Conservation (phyloP, 2,797 vertebrate species). For the Serranus cabrilla region DNA sequence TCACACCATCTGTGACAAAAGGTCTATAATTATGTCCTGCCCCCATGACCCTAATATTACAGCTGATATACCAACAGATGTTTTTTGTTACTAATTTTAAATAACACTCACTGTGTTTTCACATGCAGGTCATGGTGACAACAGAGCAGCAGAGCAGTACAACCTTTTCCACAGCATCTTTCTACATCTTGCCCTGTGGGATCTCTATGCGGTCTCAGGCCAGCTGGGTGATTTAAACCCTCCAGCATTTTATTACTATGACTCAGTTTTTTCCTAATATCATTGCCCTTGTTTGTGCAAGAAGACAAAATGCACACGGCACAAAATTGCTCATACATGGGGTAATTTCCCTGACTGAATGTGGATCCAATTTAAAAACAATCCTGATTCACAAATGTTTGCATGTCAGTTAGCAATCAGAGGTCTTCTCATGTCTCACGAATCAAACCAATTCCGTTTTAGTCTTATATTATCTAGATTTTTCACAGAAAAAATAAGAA, state of each 20-base stretch:
- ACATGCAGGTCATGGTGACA: neutral
- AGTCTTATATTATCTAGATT: neutral
- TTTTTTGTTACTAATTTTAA: neutral
- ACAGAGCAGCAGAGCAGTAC: neutral
- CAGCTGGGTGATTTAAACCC: neutral
- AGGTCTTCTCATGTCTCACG: neutral
- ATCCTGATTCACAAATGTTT: neutral
- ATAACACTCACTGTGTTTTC: neutral
- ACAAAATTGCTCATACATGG: neutral
- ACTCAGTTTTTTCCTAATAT: neutral
- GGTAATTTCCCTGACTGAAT: neutral
- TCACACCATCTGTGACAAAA: neutral
- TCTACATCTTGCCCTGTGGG: neutral
- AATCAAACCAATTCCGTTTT: neutral
- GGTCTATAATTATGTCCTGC: neutral
- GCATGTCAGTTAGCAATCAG: no score
- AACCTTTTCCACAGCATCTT: neutral
- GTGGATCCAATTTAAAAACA: constrained; percentile 3
- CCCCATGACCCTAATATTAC: neutral
- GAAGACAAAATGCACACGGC: neutral
- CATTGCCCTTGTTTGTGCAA: neutral
- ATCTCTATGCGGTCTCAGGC: neutral
- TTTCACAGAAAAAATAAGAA: neutral
- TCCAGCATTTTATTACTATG: neutral
- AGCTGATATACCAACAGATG: constrained; percentile 1